A percentile compares a stretch with the other conserved stretches of the same genome.
phyloP scores from a whole-genome alignment of 2,113 vertebrate species.

The Anser cygnoides region DNA sequence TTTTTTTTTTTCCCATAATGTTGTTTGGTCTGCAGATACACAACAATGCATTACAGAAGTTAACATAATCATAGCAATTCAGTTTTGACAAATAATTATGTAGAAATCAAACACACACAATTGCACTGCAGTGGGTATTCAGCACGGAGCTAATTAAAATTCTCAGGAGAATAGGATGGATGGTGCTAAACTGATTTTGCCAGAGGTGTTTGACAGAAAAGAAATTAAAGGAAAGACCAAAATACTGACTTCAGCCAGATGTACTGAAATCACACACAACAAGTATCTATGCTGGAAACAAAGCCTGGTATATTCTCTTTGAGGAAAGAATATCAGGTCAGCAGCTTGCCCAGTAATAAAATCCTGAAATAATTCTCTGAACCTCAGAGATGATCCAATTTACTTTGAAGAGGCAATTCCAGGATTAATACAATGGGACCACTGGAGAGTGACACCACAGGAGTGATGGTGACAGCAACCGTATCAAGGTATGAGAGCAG shows the following conservation, averaged over 20 bases:
- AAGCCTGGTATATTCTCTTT: background rate
- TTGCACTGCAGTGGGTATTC: background rate
- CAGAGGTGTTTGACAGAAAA: background rate
- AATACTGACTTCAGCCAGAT: background rate
- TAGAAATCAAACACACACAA: background rate
- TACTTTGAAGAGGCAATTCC: background rate
- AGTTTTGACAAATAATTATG: constrained; percentile 12
- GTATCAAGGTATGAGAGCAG: background rate
- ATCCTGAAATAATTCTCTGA: constrained; percentile 32
- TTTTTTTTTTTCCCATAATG: fast-evolving
- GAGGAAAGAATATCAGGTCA: background rate
- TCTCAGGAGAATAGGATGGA: constrained; percentile 1
- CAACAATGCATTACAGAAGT: background rate
- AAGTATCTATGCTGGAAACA: background rate
- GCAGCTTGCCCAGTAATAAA: background rate
- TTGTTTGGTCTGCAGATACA: background rate
- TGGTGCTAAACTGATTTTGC: background rate
- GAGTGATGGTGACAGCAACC: fast-evolving
- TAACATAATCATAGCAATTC: background rate
- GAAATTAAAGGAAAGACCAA: constrained; percentile 6
- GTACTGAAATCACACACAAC: constrained; percentile 13
- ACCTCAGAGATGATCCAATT: constrained; percentile 38
- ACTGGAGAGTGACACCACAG: background rate
- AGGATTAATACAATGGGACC: constrained; percentile 17
- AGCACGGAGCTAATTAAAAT: background rate